These are phyloP conservation scores for Pachyramphus minor DNA, from an alignment of 2,113 vertebrate species.

Conservation along the genomic window DNA sequence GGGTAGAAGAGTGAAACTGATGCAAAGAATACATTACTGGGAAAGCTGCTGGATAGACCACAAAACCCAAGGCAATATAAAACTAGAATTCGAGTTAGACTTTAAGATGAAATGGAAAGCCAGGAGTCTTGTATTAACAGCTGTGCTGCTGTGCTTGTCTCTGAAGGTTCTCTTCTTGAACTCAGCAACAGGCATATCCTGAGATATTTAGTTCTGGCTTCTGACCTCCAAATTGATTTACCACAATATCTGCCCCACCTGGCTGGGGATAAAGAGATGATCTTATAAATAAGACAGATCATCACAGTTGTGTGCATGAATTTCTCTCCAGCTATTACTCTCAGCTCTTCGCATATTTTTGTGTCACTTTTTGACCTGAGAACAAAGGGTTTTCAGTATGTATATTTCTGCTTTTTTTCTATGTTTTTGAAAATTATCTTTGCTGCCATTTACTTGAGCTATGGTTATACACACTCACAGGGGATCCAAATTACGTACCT, in stretches of 20 bases:
- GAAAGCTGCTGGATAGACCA: neutral
- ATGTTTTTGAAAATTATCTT: neutral
- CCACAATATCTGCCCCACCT: neutral
- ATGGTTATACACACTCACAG: neutral
- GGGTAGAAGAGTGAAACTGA: neutral
- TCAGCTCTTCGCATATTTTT: neutral
- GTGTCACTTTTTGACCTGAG: neutral
- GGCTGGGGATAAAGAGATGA: neutral
- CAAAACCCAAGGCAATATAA: neutral
- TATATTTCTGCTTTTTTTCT: neutral
- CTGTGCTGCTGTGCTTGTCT: neutral
- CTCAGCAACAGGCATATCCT: neutral
- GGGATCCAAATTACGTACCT: neutral
- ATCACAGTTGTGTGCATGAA: neutral
- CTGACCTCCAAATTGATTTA: conserved; percentile 2
- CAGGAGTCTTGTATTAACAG: neutral
- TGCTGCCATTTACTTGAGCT: neutral
- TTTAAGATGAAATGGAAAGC: neutral
- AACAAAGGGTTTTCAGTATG: neutral
- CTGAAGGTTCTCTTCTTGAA: neutral
- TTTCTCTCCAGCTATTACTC: conserved; percentile 1
- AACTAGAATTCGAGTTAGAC: neutral
- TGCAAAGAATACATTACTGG: neutral
- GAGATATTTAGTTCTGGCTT: neutral
- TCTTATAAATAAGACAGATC: neutral